These are phyloP conservation scores for Aphelenchoides besseyi DNA, from an alignment of 1,140 invertebrate genomes.

Conservation along the genomic window DNA sequence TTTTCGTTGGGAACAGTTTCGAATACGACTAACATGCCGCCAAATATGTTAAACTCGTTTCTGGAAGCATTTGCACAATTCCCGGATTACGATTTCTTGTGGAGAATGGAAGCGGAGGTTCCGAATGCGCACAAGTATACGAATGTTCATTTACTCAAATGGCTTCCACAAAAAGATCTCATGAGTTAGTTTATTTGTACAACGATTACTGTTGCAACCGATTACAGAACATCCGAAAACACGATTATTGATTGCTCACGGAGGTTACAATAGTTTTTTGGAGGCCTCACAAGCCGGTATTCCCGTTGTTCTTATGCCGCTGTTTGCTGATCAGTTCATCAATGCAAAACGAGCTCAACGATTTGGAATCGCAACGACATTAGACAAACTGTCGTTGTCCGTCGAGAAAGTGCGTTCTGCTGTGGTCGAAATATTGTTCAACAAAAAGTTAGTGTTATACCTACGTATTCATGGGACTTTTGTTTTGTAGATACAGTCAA, in stretches of 20 bases:
- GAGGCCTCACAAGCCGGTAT: conserved; percentile 59
- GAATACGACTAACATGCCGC: conserved; percentile 62
- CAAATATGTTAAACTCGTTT: conserved; percentile 53
- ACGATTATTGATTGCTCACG: conserved; percentile 58
- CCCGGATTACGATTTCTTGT: conserved; percentile 52
- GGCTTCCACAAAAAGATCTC: conserved; percentile 62
- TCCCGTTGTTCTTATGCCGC: conserved; percentile 59
- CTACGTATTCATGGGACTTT: conserved; percentile 3
- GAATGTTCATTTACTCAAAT: conserved; percentile 57
- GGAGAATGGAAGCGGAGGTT: conserved; percentile 57
- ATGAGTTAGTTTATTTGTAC: conserved; percentile 46
- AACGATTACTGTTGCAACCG: conserved; percentile 1
- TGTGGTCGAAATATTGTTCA: conserved; percentile 9
- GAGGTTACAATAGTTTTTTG: conserved; percentile 60
- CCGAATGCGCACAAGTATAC: conserved; percentile 34
- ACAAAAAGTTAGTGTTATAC: conserved; percentile 13
- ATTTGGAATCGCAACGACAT: conserved; percentile 45
- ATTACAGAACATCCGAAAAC: conserved; percentile 56
- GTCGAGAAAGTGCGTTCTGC: conserved; percentile 18
- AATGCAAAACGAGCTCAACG: conserved; percentile 58
- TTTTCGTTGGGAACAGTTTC: conserved; percentile 62
- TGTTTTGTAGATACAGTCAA: conserved; percentile 44
- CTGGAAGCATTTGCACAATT: conserved; percentile 57
- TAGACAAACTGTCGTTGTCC: conserved; percentile 35
- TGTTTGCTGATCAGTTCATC: conserved; percentile 61